Evolutionary conservation across 1,140 invertebrate genomes (phyloP).

Genomic region (Drosophila trapezifrons): DNA sequence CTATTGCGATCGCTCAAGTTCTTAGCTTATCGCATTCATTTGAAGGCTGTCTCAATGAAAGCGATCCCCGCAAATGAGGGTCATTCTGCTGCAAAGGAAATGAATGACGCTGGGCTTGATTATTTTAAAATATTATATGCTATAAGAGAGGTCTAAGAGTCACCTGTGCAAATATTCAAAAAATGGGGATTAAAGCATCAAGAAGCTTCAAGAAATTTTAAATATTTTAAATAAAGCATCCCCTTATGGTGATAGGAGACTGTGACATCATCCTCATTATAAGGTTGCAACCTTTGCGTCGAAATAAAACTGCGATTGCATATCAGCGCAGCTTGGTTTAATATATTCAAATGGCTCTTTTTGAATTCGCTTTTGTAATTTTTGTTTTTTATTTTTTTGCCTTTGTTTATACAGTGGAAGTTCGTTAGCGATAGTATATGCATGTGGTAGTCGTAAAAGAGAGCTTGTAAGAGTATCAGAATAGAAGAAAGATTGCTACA

Average conservation of each 20-base stretch:
- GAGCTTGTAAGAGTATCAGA: background rate
- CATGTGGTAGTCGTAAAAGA: background rate
- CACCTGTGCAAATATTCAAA: background rate
- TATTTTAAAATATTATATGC: background rate
- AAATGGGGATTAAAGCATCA: conserved; percentile 7
- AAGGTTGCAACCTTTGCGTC: conserved; percentile 16
- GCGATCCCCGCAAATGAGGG: conserved; percentile 39
- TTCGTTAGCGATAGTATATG: background rate
- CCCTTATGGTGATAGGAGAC: background rate
- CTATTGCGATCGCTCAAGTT: conserved; percentile 17
- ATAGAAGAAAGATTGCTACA: background rate
- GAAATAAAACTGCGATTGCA: conserved; percentile 10
- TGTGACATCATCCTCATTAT: conserved; percentile 12
- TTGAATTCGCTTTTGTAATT: conserved; percentile 8
- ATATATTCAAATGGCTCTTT: conserved; percentile 9
- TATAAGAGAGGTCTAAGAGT: background rate
- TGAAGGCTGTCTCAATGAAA: conserved; percentile 34
- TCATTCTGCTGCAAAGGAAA: conserved; percentile 7
- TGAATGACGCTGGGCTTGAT: background rate
- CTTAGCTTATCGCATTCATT: conserved; percentile 46
- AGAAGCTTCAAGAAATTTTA: background rate
- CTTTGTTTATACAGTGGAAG: background rate
- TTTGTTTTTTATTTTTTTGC: background rate
- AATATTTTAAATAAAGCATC: background rate
- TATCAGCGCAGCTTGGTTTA: conserved; percentile 14